Base-by-base conservation (phyloP, 2,797 vertebrate genomes). In the Takifugu ocellatus region DNA sequence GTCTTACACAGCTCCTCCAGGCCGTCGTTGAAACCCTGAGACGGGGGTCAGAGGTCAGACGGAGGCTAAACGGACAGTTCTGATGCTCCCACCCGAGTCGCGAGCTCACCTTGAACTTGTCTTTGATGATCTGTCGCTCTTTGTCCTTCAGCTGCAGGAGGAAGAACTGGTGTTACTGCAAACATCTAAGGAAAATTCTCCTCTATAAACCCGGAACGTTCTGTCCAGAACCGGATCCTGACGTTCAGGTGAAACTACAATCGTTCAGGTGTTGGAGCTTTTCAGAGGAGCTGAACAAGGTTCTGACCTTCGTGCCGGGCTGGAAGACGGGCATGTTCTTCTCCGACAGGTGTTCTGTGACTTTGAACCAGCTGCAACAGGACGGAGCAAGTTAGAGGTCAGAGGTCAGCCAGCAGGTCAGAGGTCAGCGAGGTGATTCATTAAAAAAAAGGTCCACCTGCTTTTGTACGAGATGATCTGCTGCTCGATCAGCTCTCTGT, bases 111-210 rank as follows among this genome's bases (percentile, higher is more conserved):
- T 99, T 99, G 76, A 98, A 99, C n/a, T 96, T 94, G 59, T 99
- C 97, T 86, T 99, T 99, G 56, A 99, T 95, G 83, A 95, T 91
- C 81, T 99, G 97, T 12, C 97, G 92, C 67, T 99, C 97, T 79
- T 97, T 99, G 65, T 99, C 97, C 73, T 95, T 97, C 55, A 99
- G 92, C 97, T 99, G 81, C 16, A 77, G 56, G 27, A 53, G 6
- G 56, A 48, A 6, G 21, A 33, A 33, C 31, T 2, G 8, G 31
- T 33, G 31, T 33, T 33, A 33, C 8, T 10, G 31, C 8, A 10
- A 33, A 4, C 7, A 7, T 6, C 29, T 31, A 8, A 8, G 2
- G 21, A 21, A 21, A 21, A 21, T 21, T 21, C 21, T 21, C 21
- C 21, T 0, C 31, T 10, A 29, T 6, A 7, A 29, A 29, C 27